Base-by-base conservation (phyloP, 2,113 vertebrate genomes). In the Tichodroma muraria region DNA sequence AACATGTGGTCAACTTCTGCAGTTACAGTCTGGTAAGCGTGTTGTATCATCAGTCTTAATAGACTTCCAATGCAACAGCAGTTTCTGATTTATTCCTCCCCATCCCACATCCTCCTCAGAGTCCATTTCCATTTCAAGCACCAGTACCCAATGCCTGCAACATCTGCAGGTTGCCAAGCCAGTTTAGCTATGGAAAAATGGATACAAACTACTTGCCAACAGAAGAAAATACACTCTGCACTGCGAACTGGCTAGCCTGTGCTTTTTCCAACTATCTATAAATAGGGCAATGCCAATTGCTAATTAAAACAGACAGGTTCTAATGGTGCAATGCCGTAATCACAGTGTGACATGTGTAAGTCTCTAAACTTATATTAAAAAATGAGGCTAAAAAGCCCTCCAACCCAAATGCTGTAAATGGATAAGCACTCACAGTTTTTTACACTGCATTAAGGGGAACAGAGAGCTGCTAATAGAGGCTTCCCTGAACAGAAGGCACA, bases 61-160 rank as follows among this genome's bases (percentile, higher is more conserved):
- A 81, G 59, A 95, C 80, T 73, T 94, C 76, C 85, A 95, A 37
- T 64, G 72, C 56, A 95, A 90, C 44, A 86, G 52, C 64, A 78
- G 81, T 56, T 94, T 72, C 85, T 95, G 92, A 93, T 96, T 97
- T 93, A 95, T 86, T 71, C 72, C 53, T 82, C 71, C 42, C 69
- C 52, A 88, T 52, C 76, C 64, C 71, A 83, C 47, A 80, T 66
- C 56, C 65, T 93, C 53, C 83, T 91, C 56, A 60, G 85, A 94
- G 79, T 57, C 88, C 89, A 64, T 75, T 95, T 87, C 93, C 87
- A 94, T 96, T 96, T 95, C 95, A 97, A 94, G 95, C 95, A 95
- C 78, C 96, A 94, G 60, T 91, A 95, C 82, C 68, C 88, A 90
- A 63, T 8, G 52, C 82, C 59, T 93, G 85, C 64, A 95, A 69